A percentile compares a stretch with the other conserved stretches of the same genome.
phyloP scores from a whole-genome alignment of 2,888 invertebrate species.

The Lasioglossum zephyrum region DNA sequence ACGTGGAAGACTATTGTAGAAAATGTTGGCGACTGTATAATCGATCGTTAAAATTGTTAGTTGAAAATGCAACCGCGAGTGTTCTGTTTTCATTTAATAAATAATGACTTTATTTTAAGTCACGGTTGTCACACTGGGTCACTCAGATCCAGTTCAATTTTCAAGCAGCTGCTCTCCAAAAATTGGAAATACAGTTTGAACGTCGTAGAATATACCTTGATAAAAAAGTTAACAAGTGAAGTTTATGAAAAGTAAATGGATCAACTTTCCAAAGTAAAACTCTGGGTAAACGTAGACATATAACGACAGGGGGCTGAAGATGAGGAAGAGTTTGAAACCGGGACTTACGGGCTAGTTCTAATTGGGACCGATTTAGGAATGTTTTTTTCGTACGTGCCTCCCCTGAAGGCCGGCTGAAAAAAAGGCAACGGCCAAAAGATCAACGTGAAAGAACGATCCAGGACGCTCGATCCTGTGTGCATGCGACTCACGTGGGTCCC shows the following conservation, averaged over 20 bases:
- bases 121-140: background rate
- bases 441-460: constrained; percentile 1
- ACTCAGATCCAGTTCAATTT: background rate
- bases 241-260: background rate
- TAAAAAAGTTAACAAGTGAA: background rate
- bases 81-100: background rate
- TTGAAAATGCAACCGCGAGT: background rate
- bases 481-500: constrained; percentile 57
- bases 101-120: background rate
- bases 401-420: background rate
- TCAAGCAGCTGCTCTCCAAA: background rate
- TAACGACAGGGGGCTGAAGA: background rate
- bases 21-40: background rate
- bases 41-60: background rate
- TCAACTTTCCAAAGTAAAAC: background rate
- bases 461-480: constrained; percentile 14
- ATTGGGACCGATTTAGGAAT: background rate
- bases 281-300: no score
- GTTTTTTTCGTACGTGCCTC: background rate
- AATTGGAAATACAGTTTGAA: background rate
- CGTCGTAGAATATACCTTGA: background rate
- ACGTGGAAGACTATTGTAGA: background rate
- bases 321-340: background rate
- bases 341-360: background rate
- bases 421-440: constrained; percentile 13